Percentiles rank a stretch among this genome's conserved stretches.
phyloP scores from a whole-genome alignment of 2,888 invertebrate species.

The Rhamphomyia laevipes region DNA sequence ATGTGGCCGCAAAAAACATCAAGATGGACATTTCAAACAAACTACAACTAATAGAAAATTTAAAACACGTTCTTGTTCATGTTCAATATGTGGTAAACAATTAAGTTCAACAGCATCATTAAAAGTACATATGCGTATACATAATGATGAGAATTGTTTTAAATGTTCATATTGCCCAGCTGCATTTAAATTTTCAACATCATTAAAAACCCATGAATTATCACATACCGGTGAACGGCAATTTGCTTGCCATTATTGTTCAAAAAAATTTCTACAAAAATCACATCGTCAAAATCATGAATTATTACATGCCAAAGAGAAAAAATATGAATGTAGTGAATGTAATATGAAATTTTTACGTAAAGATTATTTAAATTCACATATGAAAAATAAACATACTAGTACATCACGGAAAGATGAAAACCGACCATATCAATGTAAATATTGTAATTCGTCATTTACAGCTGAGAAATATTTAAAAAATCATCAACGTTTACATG shows the following conservation, averaged over 20 bases:
- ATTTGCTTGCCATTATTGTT: background rate
- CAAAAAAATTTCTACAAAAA: background rate
- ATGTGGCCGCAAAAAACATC: background rate
- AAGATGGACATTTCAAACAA: background rate
- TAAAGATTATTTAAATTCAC: background rate
- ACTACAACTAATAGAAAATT: background rate
- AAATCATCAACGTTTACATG: background rate
- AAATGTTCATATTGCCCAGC: conserved; percentile 1
- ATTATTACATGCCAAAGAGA: background rate
- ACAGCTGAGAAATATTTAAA: conserved; percentile 1
- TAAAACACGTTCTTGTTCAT: background rate
- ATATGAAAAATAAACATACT: background rate
- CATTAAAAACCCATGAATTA: background rate
- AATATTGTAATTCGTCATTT: background rate
- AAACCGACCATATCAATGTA: background rate
- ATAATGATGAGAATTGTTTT: background rate
- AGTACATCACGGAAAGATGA: background rate
- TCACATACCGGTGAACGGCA: background rate
- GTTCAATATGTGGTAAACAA: background rate
- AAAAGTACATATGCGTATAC: background rate
- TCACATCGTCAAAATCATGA: conserved; percentile 1
- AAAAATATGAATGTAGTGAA: background rate
- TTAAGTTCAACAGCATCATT: background rate
- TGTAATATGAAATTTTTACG: background rate
- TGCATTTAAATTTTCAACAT: background rate